These are phyloP conservation scores for Germaria angustata DNA, from an alignment of 2,888 invertebrate species.

Conservation along the genomic window DNA sequence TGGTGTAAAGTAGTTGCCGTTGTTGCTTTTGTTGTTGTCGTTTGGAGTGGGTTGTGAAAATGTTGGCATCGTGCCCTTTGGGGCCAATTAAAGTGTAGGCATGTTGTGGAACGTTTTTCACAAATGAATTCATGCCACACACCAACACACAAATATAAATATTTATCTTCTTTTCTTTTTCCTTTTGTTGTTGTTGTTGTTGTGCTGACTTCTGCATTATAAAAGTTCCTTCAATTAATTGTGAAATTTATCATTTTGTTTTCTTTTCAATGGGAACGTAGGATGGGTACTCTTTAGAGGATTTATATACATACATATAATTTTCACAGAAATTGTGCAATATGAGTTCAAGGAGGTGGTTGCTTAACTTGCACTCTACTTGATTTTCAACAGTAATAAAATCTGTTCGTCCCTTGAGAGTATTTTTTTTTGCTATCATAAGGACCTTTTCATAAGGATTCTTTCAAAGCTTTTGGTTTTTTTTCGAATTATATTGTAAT, in stretches of 20 bases:
- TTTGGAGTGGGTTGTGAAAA: conserved; percentile 56
- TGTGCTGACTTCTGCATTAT: conserved; percentile 54
- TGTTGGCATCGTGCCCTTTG: conserved; percentile 62
- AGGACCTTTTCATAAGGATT: conserved; percentile 37
- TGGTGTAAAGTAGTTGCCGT: conserved; percentile 52
- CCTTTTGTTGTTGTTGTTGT: too few relatives aligned
- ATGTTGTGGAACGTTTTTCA: conserved; percentile 55
- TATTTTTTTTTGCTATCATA: background rate
- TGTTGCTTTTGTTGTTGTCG: conserved; percentile 37
- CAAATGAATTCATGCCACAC: conserved; percentile 52
- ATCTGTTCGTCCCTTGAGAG: conserved; percentile 24
- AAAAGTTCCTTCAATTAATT: conserved; percentile 65
- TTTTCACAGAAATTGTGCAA: background rate
- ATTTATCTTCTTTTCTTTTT: conserved; percentile 12
- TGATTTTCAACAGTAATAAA: conserved; percentile 12
- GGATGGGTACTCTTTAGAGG: background rate
- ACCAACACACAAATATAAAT: conserved; percentile 40
- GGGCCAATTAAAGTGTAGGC: conserved; percentile 67
- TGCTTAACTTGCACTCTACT: conserved; percentile 29
- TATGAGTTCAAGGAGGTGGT: conserved; percentile 1
- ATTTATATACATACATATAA: background rate
- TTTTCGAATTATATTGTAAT: conserved; percentile 13
- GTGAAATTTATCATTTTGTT: conserved; percentile 58
- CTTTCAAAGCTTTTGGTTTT: background rate
- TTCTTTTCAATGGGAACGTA: background rate